These are phyloP conservation scores for Triops longicaudatus DNA, from an alignment of 1,140 invertebrate species.

Conservation along the genomic window DNA sequence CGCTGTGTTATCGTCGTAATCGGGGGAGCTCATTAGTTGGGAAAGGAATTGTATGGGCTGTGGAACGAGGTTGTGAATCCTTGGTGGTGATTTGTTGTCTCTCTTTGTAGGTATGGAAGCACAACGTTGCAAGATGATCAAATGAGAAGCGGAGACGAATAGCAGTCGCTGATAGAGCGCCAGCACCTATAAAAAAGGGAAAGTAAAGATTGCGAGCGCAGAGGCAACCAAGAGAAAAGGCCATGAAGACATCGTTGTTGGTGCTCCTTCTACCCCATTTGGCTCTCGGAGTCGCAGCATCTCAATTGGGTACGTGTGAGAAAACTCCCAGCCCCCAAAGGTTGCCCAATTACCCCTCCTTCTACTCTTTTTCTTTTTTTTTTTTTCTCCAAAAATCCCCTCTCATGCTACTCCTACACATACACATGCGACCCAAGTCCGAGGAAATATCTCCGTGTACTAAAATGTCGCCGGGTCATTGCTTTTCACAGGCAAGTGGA, in stretches of 20 bases:
- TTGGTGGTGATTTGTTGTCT: background rate
- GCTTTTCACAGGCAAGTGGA: background rate
- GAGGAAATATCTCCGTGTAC: background rate
- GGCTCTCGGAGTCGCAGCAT: background rate
- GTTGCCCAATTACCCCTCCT: constrained; percentile 1
- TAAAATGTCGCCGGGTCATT: background rate
- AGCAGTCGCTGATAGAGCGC: background rate
- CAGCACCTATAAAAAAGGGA: background rate
- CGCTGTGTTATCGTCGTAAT: too few species aligned
- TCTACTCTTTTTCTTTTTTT: background rate
- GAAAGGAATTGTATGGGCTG: too few species aligned
- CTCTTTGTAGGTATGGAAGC: background rate
- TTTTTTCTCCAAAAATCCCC: background rate
- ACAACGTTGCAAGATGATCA: background rate
- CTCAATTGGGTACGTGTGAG: constrained; percentile 14
- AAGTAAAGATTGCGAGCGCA: constrained; percentile 1
- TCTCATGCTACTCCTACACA: background rate
- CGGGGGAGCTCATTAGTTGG: too few species aligned
- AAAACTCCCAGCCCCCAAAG: background rate
- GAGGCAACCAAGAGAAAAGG: constrained; percentile 4
- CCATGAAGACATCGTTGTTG: constrained; percentile 3
- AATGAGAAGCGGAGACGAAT: background rate
- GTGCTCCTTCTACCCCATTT: constrained; percentile 14
- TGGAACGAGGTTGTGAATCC: too few species aligned
- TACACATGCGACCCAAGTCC: background rate